Evolutionary conservation across 2,113 vertebrate species (phyloP), one percentile per base, ranked within the genome.

Genomic region (Sinocyclocheilus maitianheensis): DNA sequence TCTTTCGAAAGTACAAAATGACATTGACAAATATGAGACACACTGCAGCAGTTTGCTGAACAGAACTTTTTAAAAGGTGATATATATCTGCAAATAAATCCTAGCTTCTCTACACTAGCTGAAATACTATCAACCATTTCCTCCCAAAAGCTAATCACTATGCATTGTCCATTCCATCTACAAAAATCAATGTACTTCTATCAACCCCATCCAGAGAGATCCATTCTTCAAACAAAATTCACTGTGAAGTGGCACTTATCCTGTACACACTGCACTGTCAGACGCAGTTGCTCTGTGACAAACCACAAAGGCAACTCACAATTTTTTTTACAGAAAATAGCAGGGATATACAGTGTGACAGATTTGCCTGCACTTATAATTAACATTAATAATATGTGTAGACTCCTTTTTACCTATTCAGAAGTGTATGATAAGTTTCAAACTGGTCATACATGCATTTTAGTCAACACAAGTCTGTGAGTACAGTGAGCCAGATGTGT

Each of bases 121-220:
- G 60, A 48, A 26, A 82, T 18, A 5, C 37, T 46, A 72, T 63
- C 11, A n/a, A 79, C 60, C 37, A 37, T 18, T 60, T 48, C 18
- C 67, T 77, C 3, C 77, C 11, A 62, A 67, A 34, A 63, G 20
- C 46, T 79, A n/a, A 78, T 69, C 77, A 63, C 69, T 9, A 51
- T 62, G 74, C 69, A 74, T 53, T 80, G 30, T 58, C 46, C 30
- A 63, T 63, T 63, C 55, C 37, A 30, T 78, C 51, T 53, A 63
- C 46, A 60, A 37, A 81, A 88, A 87, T 71, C 75, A 76, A 82
- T 40, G 53, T 24, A 60, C 48, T 72, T 77, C 13, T 81, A 60
- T 62, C 26, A 34, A 12, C 37, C 30, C 9, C 37, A 48, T 53
- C 18, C 4, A 51, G 55, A 71, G 37, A 40, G 76, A 55, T 30